phyloP scores from a whole-genome alignment of 2,888 invertebrate species.

The Galerucella pusilla region DNA sequence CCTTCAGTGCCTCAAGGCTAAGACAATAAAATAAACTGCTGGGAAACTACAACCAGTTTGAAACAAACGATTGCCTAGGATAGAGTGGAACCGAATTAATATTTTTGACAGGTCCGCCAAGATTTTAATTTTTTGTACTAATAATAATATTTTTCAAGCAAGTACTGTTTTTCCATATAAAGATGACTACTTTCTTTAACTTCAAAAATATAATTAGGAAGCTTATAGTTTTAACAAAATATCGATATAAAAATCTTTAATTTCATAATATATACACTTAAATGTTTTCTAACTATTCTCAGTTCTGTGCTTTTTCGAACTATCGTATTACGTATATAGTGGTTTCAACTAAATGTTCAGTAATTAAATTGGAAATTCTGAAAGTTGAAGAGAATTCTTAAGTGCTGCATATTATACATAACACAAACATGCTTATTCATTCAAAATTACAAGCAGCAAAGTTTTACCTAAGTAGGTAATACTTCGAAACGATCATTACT shows the following conservation, averaged over 20 bases:
- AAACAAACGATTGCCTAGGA: no score
- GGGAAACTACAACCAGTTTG: no score
- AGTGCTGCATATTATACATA: background rate
- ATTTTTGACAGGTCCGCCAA: no score
- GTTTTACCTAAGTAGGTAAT: background rate
- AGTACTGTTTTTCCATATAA: background rate
- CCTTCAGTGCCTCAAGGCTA: no score
- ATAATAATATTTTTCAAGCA: background rate
- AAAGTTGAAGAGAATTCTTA: conserved; percentile 29
- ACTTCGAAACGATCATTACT: background rate
- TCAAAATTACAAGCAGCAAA: background rate
- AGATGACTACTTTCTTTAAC: conserved; percentile 17
- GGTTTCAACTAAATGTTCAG: conserved; percentile 39
- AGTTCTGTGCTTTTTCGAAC: conserved; percentile 44
- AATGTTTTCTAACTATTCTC: conserved; percentile 35
- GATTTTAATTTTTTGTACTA: no score
- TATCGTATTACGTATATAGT: conserved; percentile 45
- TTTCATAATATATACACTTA: conserved; percentile 39
- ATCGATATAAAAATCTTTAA: conserved; percentile 42
- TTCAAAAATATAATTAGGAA: conserved; percentile 24
- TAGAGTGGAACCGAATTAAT: no score
- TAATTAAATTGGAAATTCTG: conserved; percentile 21
- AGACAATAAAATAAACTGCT: no score
- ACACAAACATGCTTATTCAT: background rate
- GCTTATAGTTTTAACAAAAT: conserved; percentile 36